Percentiles rank a stretch among this genome's conserved stretches.
phyloP scores from a whole-genome alignment of 2,888 invertebrate genomes.

The Melolontha melolontha region DNA sequence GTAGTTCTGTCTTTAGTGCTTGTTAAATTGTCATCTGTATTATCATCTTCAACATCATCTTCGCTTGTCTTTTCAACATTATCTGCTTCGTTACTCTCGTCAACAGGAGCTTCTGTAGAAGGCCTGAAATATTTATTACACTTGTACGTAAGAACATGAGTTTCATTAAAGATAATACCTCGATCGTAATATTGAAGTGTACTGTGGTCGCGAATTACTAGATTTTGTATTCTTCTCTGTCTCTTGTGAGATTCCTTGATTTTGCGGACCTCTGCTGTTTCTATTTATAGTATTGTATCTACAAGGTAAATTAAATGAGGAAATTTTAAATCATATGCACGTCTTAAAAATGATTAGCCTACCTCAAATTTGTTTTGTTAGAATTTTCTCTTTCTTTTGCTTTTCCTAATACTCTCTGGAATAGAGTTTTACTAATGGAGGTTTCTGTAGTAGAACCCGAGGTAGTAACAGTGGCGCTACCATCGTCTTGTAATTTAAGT shows the following conservation, averaged over 20 bases:
- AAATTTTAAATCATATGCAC: not conserved
- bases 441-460: slow-evolving; percentile 71
- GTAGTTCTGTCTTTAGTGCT: slow-evolving; percentile 48
- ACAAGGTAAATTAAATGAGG: too few relatives aligned
- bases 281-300: slow-evolving; percentile 66
- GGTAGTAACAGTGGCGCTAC: slow-evolving; percentile 64
- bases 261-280: slow-evolving; percentile 72
- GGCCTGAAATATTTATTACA: slow-evolving; percentile 49
- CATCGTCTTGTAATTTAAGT: slow-evolving; percentile 70
- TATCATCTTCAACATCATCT: slow-evolving; percentile 54
- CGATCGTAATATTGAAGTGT: slow-evolving; percentile 60
- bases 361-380: slow-evolving; percentile 16
- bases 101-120: slow-evolving; percentile 52
- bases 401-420: slow-evolving; percentile 77
- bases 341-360: not conserved
- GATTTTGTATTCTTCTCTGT: slow-evolving; percentile 57
- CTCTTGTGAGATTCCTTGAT: slow-evolving; percentile 64
- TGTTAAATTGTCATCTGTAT: slow-evolving; percentile 50
- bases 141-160: not conserved
- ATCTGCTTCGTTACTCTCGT: slow-evolving; percentile 46
- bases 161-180: slow-evolving; percentile 49
- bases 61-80: slow-evolving; percentile 48
- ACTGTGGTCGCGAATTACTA: slow-evolving; percentile 65
- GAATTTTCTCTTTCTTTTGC: slow-evolving; percentile 50
- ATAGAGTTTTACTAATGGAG: slow-evolving; percentile 79